Evolutionary conservation across 2,797 vertebrate genomes (phyloP).

Genomic region (Rhinella marina): DNA sequence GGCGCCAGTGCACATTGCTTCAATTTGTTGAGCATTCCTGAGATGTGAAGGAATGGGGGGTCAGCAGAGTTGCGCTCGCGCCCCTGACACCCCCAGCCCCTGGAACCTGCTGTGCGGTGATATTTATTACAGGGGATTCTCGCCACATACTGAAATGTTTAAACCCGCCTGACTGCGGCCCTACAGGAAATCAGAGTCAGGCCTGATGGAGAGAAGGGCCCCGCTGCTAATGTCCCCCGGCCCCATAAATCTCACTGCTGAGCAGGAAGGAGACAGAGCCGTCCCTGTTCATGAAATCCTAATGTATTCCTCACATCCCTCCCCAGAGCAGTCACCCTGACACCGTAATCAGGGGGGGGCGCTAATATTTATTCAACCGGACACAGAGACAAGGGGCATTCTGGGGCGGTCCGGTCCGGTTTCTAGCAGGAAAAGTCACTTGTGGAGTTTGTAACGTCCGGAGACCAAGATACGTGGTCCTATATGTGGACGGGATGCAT

Average conservation of each 20-base stretch:
- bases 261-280: constrained; percentile 23
- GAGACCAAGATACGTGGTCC: too few relatives aligned
- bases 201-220: background rate
- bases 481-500: too few relatives aligned
- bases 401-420: too few relatives aligned
- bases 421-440: too few relatives aligned
- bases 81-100: background rate
- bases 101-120: constrained; percentile 28
- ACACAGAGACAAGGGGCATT: background rate
- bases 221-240: background rate
- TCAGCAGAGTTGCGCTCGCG: background rate
- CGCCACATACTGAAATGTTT: constrained; percentile 45
- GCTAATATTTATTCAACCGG: background rate
- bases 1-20: constrained; percentile 31
- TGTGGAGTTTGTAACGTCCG: too few relatives aligned
- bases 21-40: background rate
- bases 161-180: constrained; percentile 2
- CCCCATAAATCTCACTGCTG: constrained; percentile 33
- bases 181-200: constrained; percentile 21
- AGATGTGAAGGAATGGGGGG: background rate
- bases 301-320: background rate
- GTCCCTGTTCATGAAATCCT: constrained; percentile 22
- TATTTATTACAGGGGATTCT: constrained; percentile 37
- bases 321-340: background rate
- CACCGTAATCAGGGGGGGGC: background rate